A percentile compares a stretch with the other conserved stretches of the same genome.
Evolutionary conservation across 1,140 invertebrate genomes (phyloP).

Genomic region (Zaprionus gabonicus): DNA sequence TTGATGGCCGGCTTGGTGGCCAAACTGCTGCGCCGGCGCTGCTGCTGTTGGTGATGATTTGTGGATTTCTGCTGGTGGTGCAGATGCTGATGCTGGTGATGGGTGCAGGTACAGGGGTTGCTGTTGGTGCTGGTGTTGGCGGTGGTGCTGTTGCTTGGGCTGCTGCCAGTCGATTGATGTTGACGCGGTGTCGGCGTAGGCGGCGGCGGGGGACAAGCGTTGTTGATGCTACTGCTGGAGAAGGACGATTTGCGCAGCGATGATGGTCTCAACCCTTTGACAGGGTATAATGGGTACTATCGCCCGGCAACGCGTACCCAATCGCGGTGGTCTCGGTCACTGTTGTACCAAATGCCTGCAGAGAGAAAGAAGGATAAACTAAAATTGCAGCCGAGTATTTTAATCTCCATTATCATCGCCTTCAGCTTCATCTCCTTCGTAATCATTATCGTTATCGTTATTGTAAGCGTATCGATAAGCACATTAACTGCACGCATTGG

Average conservation of each 20-base stretch:
- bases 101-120: slow-evolving; percentile 43
- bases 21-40: slow-evolving; percentile 55
- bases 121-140: slow-evolving; percentile 40
- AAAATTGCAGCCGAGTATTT: neutral
- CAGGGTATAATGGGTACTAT: slow-evolving; percentile 85
- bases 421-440: neutral
- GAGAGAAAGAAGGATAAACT: neutral
- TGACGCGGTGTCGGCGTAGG: slow-evolving; percentile 78
- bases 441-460: slow-evolving; percentile 46
- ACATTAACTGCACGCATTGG: slow-evolving; percentile 60
- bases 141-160: slow-evolving; percentile 54
- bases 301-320: slow-evolving; percentile 84
- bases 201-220: slow-evolving; percentile 80
- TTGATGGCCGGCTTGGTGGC: slow-evolving; percentile 70
- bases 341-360: slow-evolving; percentile 84
- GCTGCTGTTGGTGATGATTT: slow-evolving; percentile 51
- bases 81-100: slow-evolving; percentile 43
- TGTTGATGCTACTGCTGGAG: slow-evolving; percentile 78
- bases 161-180: slow-evolving; percentile 67
- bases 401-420: slow-evolving; percentile 7
- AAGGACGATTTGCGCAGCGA: slow-evolving; percentile 83
- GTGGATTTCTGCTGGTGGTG: slow-evolving; percentile 27
- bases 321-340: slow-evolving; percentile 84
- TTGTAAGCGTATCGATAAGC: slow-evolving; percentile 60
- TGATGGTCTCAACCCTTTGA: slow-evolving; percentile 84